Percentiles rank a stretch among this genome's conserved stretches.
These are phyloP conservation scores for Acleris cristana DNA, from an alignment of 2,888 invertebrate species.

Conservation along the genomic window DNA sequence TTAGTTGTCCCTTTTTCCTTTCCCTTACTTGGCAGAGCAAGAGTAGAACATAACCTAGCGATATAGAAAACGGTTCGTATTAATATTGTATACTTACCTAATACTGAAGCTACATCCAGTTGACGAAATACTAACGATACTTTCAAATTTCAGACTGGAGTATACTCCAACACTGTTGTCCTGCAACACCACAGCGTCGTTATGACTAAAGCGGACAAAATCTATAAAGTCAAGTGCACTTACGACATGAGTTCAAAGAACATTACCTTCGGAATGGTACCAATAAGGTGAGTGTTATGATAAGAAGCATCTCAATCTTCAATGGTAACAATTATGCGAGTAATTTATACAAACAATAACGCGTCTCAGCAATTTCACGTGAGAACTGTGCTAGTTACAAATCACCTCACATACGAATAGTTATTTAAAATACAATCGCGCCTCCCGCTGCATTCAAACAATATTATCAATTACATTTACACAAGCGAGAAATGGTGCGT, in stretches of 20 bases:
- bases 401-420: conserved; percentile 47
- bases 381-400: conserved; percentile 34
- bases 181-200: conserved; percentile 97
- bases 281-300: conserved; percentile 88
- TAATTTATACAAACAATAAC: conserved; percentile 48
- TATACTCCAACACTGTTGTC: conserved; percentile 97
- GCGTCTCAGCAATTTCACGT: conserved; percentile 59
- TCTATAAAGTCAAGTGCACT: conserved; percentile 97
- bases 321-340: background rate
- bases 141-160: conserved; percentile 88
- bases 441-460: conserved; percentile 59
- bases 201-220: conserved; percentile 98
- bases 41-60: too few relatives aligned
- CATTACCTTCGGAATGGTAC: conserved; percentile 98
- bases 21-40: too few relatives aligned
- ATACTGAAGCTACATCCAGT: too few relatives aligned
- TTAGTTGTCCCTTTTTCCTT: too few relatives aligned
- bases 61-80: too few relatives aligned
- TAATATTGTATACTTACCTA: too few relatives aligned
- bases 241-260: conserved; percentile 98
- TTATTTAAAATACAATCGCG: conserved; percentile 61
- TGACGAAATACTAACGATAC: background rate
- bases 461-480: conserved; percentile 63
- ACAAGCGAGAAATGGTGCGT: conserved; percentile 47
- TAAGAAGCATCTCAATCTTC: background rate